Percentiles rank a stretch among this genome's conserved stretches.
Conservation (phyloP, 2,113 vertebrate genomes). For the Nanorana parkeri region DNA sequence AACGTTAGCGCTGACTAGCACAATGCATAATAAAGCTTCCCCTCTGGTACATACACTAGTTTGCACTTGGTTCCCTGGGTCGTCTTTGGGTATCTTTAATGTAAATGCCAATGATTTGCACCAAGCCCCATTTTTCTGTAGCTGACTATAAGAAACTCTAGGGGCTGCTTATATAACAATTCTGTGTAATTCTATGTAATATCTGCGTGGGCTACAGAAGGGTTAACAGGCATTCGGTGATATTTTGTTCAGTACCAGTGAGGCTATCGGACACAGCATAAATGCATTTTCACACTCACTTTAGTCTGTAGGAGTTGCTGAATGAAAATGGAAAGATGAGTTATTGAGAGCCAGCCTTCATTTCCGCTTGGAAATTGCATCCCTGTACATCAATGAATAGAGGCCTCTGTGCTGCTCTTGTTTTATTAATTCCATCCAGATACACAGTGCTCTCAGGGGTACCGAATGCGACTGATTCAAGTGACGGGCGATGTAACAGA, state of each 20-base stretch:
- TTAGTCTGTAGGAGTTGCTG: conserved; percentile 16
- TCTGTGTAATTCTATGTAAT: no score
- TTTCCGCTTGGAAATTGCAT: conserved; percentile 22
- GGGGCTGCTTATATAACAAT: no score
- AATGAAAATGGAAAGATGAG: conserved; percentile 34
- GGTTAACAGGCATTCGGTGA: conserved; percentile 10
- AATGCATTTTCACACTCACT: conserved; percentile 42
- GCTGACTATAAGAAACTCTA: no score
- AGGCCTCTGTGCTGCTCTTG: conserved; percentile 24
- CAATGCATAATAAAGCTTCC: no score
- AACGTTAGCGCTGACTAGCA: no score
- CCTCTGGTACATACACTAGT: no score
- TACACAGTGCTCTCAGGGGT: conserved; percentile 20
- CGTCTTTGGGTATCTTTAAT: no score
- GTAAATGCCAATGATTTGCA: no score
- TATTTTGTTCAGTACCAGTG: background rate
- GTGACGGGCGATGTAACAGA: conserved; percentile 12
- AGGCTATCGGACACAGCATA: background rate
- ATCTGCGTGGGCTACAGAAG: background rate
- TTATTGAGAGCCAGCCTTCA: conserved; percentile 24
- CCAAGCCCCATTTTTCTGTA: no score
- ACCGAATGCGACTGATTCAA: conserved; percentile 18
- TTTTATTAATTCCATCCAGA: conserved; percentile 45
- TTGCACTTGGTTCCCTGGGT: no score
- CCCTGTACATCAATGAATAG: conserved; percentile 24